Conservation (phyloP, 2,797 vertebrate genomes). For the Ctenosaura bakeri region DNA sequence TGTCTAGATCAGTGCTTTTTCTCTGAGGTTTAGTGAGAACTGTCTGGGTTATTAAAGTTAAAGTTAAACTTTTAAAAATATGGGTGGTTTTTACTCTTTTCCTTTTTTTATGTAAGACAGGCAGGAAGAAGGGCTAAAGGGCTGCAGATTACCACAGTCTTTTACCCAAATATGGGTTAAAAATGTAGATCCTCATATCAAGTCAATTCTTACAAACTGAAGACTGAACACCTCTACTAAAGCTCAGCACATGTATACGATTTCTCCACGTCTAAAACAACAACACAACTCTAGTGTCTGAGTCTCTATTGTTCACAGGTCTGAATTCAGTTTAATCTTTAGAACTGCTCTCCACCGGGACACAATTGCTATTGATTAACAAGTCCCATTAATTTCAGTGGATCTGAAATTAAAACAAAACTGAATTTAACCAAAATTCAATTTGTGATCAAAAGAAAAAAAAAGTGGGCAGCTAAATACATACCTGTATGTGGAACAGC, state of each 20-base stretch:
- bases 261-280: not conserved
- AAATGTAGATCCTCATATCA: not conserved
- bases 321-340: too few relatives aligned
- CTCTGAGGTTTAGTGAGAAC: not conserved
- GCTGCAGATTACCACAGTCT: not conserved
- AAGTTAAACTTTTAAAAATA: too few relatives aligned
- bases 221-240: not conserved
- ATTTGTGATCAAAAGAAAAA: not conserved
- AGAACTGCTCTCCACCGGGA: too few relatives aligned
- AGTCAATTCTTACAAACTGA: not conserved
- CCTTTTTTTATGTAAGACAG: not conserved
- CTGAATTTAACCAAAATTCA: not conserved
- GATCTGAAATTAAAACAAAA: not conserved
- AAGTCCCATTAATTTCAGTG: too few relatives aligned
- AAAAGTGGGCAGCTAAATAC: not conserved
- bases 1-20: not conserved
- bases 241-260: not conserved
- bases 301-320: too few relatives aligned
- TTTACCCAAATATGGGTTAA: not conserved
- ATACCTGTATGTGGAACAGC: not conserved
- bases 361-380: too few relatives aligned
- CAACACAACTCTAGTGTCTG: not conserved
- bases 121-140: not conserved
- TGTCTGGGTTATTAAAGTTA: not conserved
- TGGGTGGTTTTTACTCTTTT: too few relatives aligned